These are phyloP conservation scores for Otus sunia DNA, from an alignment of 2,113 vertebrate species.

Conservation along the genomic window DNA sequence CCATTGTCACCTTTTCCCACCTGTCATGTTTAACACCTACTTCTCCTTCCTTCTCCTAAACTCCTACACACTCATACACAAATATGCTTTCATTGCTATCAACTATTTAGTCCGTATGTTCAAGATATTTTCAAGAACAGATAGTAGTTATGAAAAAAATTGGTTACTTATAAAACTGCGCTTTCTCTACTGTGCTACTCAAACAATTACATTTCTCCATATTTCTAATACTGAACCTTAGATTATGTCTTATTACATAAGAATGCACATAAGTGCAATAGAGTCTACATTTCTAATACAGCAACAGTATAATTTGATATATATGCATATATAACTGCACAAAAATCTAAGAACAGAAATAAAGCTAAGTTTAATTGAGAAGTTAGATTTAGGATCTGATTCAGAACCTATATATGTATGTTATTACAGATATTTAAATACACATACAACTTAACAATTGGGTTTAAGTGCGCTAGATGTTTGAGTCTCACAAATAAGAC, in stretches of 20 bases:
- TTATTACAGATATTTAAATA: background rate
- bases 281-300: background rate
- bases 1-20: constrained; percentile 34
- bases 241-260: background rate
- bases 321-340: background rate
- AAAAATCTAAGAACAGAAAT: background rate
- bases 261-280: background rate
- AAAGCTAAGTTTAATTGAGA: background rate
- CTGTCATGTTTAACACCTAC: constrained; percentile 46
- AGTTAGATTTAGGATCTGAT: background rate
- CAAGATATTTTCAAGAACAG: constrained; percentile 1
- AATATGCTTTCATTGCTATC: background rate
- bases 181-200: background rate
- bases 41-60: constrained; percentile 7
- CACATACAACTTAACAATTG: background rate
- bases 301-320: background rate
- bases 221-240: background rate
- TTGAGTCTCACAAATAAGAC: background rate
- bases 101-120: constrained; percentile 12
- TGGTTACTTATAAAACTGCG: background rate
- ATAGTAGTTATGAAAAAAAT: background rate
- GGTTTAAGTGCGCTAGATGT: background rate
- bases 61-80: constrained; percentile 30
- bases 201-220: background rate
- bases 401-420: background rate